Percentiles rank a stretch among this genome's conserved stretches.
Conservation (phyloP, 1,140 invertebrate genomes). For the Camponotus pennsylvanicus region DNA sequence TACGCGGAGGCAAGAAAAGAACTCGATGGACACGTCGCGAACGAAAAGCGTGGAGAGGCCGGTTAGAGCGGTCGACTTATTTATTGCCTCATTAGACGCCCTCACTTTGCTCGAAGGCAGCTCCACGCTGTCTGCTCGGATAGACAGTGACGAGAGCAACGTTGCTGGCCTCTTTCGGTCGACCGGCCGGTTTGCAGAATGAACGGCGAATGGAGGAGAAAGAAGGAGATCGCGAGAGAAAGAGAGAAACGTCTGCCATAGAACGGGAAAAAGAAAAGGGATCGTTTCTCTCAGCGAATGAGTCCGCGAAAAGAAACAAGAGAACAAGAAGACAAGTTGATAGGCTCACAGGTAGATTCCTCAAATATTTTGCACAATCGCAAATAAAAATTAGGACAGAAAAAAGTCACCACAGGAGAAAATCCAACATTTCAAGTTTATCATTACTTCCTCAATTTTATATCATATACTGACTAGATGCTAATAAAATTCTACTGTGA, state of each 20-base stretch:
- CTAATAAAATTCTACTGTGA: not conserved
- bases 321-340: conserved; percentile 68
- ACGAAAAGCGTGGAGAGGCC: conserved; percentile 85
- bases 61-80: conserved; percentile 86
- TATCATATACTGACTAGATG: not conserved
- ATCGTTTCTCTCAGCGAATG: conserved; percentile 58
- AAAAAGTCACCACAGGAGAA: conserved; percentile 58
- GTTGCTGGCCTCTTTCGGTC: conserved; percentile 67
- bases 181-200: conserved; percentile 57
- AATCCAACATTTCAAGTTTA: conserved; percentile 57
- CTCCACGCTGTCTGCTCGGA: conserved; percentile 86
- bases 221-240: conserved; percentile 54
- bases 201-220: conserved; percentile 18
- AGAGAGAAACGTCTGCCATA: conserved; percentile 56
- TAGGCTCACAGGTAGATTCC: conserved; percentile 77
- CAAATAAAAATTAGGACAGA: conserved; percentile 57
- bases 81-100: conserved; percentile 87
- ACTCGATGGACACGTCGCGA: conserved; percentile 78
- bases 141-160: conserved; percentile 85
- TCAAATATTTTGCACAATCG: conserved; percentile 76
- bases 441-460: not conserved
- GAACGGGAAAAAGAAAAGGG: conserved; percentile 58
- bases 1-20: conserved; percentile 73
- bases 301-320: conserved; percentile 67
- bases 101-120: conserved; percentile 85